Percentiles rank a stretch among this genome's conserved stretches.
These are phyloP conservation scores for Rhagonycha fulva DNA, from an alignment of 2,888 invertebrate genomes.

Conservation along the genomic window DNA sequence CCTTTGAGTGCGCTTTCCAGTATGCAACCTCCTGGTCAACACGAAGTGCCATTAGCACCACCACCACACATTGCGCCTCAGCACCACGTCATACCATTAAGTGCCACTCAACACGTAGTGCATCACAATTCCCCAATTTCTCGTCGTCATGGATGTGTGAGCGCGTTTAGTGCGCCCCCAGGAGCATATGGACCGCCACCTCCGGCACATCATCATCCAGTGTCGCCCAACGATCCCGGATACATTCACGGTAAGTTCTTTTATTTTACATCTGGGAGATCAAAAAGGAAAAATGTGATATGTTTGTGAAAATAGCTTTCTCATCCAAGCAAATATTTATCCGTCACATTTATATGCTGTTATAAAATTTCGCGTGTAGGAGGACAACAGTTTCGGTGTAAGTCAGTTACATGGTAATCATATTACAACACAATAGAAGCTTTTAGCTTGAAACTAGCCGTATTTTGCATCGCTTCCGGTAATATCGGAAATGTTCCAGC, in stretches of 20 bases:
- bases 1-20: constrained; percentile 82
- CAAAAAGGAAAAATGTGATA: background rate
- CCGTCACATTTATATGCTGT: background rate
- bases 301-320: background rate
- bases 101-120: constrained; percentile 45
- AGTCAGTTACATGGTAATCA: constrained; percentile 18
- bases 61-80: constrained; percentile 55
- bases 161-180: constrained; percentile 64
- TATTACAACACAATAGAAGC: constrained; percentile 18
- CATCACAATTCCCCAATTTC: constrained; percentile 41
- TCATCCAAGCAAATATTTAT: background rate
- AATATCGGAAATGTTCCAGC: constrained; percentile 6
- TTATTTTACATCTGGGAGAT: background rate
- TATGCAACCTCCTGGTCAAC: constrained; percentile 81
- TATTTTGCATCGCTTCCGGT: constrained; percentile 19
- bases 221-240: constrained; percentile 44
- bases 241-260: constrained; percentile 52
- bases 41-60: constrained; percentile 47
- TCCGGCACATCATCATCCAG: constrained; percentile 51
- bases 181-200: constrained; percentile 43
- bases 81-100: constrained; percentile 57
- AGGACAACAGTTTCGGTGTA: constrained; percentile 5
- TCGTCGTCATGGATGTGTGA: constrained; percentile 63
- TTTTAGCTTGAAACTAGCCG: constrained; percentile 13
- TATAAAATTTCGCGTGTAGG: background rate